Conservation (phyloP, 2,113 vertebrate species). For the Aegithalos caudatus region DNA sequence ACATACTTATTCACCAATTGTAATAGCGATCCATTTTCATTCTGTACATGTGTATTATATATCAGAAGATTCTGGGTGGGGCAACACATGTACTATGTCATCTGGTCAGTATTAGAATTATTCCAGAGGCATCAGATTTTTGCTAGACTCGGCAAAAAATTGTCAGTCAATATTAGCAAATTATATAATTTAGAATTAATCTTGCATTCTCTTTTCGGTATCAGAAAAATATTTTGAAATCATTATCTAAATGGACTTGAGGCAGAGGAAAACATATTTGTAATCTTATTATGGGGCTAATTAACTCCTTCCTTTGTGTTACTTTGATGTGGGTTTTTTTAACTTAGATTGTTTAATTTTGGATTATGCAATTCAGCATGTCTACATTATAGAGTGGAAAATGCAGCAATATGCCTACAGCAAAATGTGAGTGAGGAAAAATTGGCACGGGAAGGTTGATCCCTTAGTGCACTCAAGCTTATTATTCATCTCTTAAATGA, state of each 20-base stretch:
- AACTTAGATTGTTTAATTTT: constrained; percentile 23
- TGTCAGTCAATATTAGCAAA: neutral
- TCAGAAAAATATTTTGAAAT: neutral
- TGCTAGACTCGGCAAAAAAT: neutral
- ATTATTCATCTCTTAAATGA: constrained; percentile 7
- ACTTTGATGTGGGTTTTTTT: constrained; percentile 37
- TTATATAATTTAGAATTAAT: neutral
- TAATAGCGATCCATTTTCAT: neutral
- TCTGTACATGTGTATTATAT: neutral
- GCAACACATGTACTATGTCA: neutral
- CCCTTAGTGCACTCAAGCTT: neutral
- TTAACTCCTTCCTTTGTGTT: neutral
- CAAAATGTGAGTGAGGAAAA: neutral
- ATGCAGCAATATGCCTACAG: neutral
- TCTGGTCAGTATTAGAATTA: neutral
- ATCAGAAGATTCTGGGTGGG: neutral
- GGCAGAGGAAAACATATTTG: neutral
- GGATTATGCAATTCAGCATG: constrained; percentile 7
- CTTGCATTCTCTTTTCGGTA: neutral
- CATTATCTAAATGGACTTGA: neutral
- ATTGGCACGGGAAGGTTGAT: neutral
- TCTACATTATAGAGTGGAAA: neutral
- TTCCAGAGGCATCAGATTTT: neutral
- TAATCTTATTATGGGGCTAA: constrained; percentile 19
- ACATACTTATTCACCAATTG: neutral